These are phyloP conservation scores for Lophotriccus pileatus DNA, from an alignment of 2,797 vertebrate species.

Conservation along the genomic window DNA sequence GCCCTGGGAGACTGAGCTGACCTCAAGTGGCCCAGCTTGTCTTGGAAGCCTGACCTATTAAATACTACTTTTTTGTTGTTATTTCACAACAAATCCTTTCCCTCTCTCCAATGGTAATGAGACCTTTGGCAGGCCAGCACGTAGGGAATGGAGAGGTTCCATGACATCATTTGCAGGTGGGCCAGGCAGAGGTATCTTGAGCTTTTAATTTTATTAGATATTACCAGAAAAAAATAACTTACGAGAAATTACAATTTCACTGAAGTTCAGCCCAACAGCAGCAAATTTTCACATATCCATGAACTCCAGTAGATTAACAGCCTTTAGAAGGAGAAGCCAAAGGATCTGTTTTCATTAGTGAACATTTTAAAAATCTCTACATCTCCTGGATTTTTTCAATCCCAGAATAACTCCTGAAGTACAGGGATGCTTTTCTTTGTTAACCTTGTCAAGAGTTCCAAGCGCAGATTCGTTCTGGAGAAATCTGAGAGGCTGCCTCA, in stretches of 20 bases:
- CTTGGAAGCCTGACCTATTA: constrained; percentile 70
- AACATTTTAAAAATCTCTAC: not conserved
- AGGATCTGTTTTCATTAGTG: not conserved
- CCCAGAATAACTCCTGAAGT: not conserved
- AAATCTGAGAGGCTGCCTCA: not conserved
- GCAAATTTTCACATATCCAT: not conserved
- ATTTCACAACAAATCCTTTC: constrained; percentile 70
- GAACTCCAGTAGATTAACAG: not conserved
- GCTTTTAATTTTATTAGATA: not conserved
- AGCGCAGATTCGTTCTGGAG: not conserved
- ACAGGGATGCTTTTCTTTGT: not conserved
- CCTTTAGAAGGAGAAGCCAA: not conserved
- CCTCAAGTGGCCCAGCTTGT: constrained; percentile 63
- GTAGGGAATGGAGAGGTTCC: constrained; percentile 71
- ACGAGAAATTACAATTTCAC: not conserved
- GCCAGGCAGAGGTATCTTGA: constrained; percentile 43
- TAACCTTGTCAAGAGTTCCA: not conserved
- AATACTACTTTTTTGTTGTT: constrained; percentile 49
- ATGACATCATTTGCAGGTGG: constrained; percentile 76
- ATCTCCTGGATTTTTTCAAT: not conserved
- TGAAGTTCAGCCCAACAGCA: not conserved
- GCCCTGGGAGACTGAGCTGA: constrained; percentile 65
- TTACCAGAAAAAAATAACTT: not conserved
- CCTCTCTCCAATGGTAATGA: constrained; percentile 40
- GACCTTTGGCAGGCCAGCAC: constrained; percentile 63